Conservation (phyloP, 2,888 invertebrate genomes). For the Philaethria dido region DNA sequence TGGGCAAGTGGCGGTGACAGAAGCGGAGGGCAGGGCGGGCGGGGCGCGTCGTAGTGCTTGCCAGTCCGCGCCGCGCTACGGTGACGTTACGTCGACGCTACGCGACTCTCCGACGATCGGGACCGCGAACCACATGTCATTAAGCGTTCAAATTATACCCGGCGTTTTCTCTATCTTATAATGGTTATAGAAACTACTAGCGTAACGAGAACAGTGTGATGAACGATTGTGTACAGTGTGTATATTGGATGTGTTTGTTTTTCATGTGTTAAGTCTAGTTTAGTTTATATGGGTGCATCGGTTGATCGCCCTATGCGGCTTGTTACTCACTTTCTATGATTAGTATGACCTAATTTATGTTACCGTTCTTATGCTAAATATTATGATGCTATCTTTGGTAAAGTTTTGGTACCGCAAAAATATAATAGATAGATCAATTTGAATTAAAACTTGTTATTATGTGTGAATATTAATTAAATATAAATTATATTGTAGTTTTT, state of each 20-base stretch:
- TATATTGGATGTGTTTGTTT: conserved; percentile 61
- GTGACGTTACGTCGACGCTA: conserved; percentile 63
- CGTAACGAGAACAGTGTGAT: conserved; percentile 35
- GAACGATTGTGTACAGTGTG: conserved; percentile 59
- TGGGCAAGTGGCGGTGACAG: conserved; percentile 74
- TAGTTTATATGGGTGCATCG: conserved; percentile 73
- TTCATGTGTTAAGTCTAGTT: conserved; percentile 60
- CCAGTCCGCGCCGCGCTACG: conserved; percentile 69
- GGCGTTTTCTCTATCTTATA: conserved; percentile 24
- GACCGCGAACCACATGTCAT: conserved; percentile 54
- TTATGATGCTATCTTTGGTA: conserved; percentile 60
- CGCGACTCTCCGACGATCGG: conserved; percentile 52
- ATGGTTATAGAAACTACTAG: conserved; percentile 24
- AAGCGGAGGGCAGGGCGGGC: conserved; percentile 58
- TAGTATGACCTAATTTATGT: conserved; percentile 58
- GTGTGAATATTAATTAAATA: no score
- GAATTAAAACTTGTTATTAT: not conserved
- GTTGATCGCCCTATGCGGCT: conserved; percentile 64
- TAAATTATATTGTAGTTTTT: no score
- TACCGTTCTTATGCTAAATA: conserved; percentile 42
- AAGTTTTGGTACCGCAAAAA: not conserved
- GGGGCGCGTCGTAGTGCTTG: conserved; percentile 60
- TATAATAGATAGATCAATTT: no score
- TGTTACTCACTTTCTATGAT: conserved; percentile 69
- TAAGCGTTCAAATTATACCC: conserved; percentile 38